These are phyloP conservation scores for Zaprionus gabonicus DNA, from an alignment of 1,140 invertebrate genomes.

Conservation along the genomic window DNA sequence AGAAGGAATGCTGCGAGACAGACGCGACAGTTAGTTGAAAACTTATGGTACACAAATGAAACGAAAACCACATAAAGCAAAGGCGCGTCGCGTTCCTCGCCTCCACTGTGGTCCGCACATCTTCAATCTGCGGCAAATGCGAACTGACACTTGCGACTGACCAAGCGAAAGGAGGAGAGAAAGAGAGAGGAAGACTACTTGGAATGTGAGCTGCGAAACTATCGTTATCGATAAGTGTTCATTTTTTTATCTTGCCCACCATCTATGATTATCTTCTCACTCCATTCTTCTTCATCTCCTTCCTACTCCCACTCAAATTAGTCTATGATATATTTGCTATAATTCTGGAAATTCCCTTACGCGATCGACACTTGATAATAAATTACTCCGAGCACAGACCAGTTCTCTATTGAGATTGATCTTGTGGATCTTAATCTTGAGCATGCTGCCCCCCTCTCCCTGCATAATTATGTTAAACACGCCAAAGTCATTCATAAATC, in stretches of 20 bases:
- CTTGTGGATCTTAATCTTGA: conserved; percentile 30
- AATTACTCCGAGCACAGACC: conserved; percentile 4
- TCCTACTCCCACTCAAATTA: conserved; percentile 2
- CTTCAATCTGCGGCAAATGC: conserved; percentile 16
- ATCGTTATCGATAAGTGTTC: conserved; percentile 1
- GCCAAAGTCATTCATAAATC: conserved; percentile 75
- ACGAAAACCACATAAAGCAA: conserved; percentile 49
- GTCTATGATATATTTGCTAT: not conserved
- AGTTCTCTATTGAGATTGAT: conserved; percentile 41
- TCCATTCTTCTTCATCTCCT: not conserved
- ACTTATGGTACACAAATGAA: conserved; percentile 53
- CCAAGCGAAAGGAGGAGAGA: conserved; percentile 2
- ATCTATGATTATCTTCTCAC: not conserved
- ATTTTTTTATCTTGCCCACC: conserved; percentile 3
- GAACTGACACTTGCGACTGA: conserved; percentile 41
- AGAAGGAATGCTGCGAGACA: not conserved
- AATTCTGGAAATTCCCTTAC: conserved; percentile 11
- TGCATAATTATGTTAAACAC: conserved; percentile 73
- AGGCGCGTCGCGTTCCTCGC: conserved; percentile 16
- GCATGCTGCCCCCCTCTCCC: conserved; percentile 1
- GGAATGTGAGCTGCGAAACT: not conserved
- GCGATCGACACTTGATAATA: conserved; percentile 16
- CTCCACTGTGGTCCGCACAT: conserved; percentile 29
- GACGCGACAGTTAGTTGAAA: conserved; percentile 56
- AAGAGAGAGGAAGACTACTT: not conserved